Base-by-base conservation (phyloP, 2,113 vertebrate genomes). In the Sula dactylatra region DNA sequence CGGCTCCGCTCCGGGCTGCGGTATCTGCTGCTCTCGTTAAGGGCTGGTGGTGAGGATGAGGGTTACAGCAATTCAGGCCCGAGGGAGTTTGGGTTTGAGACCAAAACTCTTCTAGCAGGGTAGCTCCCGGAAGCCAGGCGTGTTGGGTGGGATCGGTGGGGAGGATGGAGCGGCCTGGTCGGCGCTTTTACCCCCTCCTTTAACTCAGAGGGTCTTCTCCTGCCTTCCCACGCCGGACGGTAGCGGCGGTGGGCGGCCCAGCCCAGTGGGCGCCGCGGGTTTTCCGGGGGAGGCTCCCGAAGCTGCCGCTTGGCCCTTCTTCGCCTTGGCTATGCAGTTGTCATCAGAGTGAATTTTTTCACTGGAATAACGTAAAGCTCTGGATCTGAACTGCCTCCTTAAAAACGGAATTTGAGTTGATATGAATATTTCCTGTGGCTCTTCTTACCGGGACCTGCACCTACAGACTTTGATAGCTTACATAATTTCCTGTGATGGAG, bases 401-500 rank as follows among this genome's bases (percentile, higher is more conserved):
- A 49, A 66, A 85, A 72, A 82, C 29, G 84, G 82, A 62, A 82
- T 91, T 93, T 5, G n/a, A 93, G 74, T n/a, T 27, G 50, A 69
- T 87, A 44, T 11, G 89, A 89, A 83, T 90, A 86, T 97, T 95
- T 96, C 89, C 66, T 88, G 32, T 89, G 89, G 93, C 71, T 87
- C 65, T 85, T 67, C 82, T 95, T 92, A 74, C 54, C 7, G 4
- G 74, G 94, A 83, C 84, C 83, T 83, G 86, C 81, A 92, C 93
- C 93, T 90, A 67, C 94, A 81, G 97, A 84, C 87, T 93, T 85
- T 59, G 95, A 87, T 91, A 94, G 89, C 95, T 93, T 89, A 93
- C 92, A 95, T 94, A 95, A 96, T 97, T 96, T 96, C 76, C 85
- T 91, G 83, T 74, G 91, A 94, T 95, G 91, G 94, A 87, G 78